Percentiles rank a stretch among this genome's conserved stretches.
Evolutionary conservation across 1,140 invertebrate species (phyloP).

Genomic region (Venustaconcha ellipsiformis): DNA sequence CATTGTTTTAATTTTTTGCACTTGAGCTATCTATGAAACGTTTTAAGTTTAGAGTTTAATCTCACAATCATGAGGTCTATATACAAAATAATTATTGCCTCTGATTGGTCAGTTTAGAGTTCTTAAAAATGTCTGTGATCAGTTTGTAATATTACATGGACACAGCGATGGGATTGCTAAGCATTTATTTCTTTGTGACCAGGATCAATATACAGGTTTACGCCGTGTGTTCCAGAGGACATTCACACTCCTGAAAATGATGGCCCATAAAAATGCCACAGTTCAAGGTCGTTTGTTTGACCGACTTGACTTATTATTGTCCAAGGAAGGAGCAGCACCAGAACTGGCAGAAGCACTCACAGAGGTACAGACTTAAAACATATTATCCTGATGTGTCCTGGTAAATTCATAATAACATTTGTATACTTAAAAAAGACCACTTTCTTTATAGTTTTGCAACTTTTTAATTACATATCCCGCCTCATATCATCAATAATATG

Average conservation of each 20-base stretch:
- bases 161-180: background rate
- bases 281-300: conserved; percentile 65
- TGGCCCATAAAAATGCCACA: conserved; percentile 55
- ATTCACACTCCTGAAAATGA: conserved; percentile 54
- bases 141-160: background rate
- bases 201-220: conserved; percentile 62
- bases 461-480: no score
- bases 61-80: no score
- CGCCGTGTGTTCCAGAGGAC: conserved; percentile 55
- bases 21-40: no score
- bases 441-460: no score
- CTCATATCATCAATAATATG: no score
- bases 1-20: no score
- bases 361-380: conserved; percentile 47
- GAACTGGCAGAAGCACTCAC: conserved; percentile 59
- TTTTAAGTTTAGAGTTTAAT: no score
- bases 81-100: no score
- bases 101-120: no score
- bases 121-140: background rate
- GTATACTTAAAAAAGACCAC: no score
- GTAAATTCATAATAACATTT: no score
- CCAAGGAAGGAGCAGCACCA: conserved; percentile 55
- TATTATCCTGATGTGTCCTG: no score
- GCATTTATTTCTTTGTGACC: conserved; percentile 5
- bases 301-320: conserved; percentile 57